Base-by-base conservation (phyloP, 2,113 vertebrate species). In the Gorsachius goisagi region DNA sequence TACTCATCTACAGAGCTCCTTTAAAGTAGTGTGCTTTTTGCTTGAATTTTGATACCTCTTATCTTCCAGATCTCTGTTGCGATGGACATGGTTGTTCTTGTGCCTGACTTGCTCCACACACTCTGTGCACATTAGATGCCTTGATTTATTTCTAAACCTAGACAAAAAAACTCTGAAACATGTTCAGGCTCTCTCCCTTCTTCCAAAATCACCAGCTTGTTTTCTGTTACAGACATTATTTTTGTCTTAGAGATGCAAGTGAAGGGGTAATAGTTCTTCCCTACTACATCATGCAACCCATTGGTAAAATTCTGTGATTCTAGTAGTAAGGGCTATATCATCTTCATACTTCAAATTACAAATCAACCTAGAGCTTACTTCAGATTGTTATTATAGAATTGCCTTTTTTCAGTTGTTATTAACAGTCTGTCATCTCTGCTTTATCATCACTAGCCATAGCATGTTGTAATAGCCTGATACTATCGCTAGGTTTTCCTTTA, bases 361-460 rank as follows among this genome's bases (percentile, higher is more conserved):
- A 84, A 92, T 88, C 75, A 74, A 55, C 22, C 64, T 53, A 39
- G 74, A 75, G 33, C n/a, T 88, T 74, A 59, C 47, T 91, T 72
- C 84, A 87, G 64, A 37, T 44, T 44, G 41, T 44, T 44, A 44
- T 44, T 44, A 89, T 55, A 79, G 80, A 93, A 94, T 62, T 88
- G 81, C 41, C 20, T 76, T 91, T 95, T 95, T 73, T 62, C 62
- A 41, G 44, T 55, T 0, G 0, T 85, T 93, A 91, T 82, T 82
- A 95, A 68, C 74, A 79, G 30, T 95, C 93, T 93, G 81, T 91
- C 78, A 67, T 67, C 92, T 91, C 75, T 88, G 59, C 77, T 89
- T 89, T 91, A 68, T 79, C 73, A 78, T 60, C 77, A 49, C 58
- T 80, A 92, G 73, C 69, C 22, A 5, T 75, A 85, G 33, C 45